Conservation (phyloP, 1,140 invertebrate genomes). For the Cydia amplana region DNA sequence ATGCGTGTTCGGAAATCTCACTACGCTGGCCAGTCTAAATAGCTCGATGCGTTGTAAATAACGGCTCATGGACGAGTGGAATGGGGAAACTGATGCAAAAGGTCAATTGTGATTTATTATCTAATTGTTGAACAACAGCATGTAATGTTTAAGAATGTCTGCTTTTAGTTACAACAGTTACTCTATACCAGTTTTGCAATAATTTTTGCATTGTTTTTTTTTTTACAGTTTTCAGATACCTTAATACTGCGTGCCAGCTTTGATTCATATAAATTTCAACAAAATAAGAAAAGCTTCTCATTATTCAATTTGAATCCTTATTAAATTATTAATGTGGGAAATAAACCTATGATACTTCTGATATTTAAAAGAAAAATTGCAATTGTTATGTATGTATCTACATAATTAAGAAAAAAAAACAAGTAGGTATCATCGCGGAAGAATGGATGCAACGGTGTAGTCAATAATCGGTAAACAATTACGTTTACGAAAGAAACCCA, state of each 20-base stretch:
- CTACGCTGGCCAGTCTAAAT: constrained; percentile 26
- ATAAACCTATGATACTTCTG: too few species aligned
- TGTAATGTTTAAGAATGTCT: not conserved
- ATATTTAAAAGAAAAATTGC: too few species aligned
- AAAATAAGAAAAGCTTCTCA: too few species aligned
- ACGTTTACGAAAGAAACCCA: constrained; percentile 58
- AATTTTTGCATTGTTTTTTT: not conserved
- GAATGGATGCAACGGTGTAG: not conserved
- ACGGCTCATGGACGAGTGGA: constrained; percentile 42
- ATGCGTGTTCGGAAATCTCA: not conserved
- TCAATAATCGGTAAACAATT: constrained; percentile 54
- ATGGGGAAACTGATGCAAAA: constrained; percentile 39
- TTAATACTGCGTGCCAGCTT: too few species aligned
- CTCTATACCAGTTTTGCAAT: not conserved
- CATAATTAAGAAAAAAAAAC: not conserved
- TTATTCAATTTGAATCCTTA: too few species aligned
- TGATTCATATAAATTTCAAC: too few species aligned
- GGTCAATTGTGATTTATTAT: constrained; percentile 45
- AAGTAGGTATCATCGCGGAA: not conserved
- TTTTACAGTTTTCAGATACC: too few species aligned
- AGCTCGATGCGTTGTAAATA: not conserved
- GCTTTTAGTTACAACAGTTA: not conserved
- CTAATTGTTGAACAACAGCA: constrained; percentile 23
- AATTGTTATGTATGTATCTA: too few species aligned
- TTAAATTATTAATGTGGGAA: too few species aligned